phyloP scores from a whole-genome alignment of 2,797 vertebrate genomes.

The Pseudochromis fuscus region DNA sequence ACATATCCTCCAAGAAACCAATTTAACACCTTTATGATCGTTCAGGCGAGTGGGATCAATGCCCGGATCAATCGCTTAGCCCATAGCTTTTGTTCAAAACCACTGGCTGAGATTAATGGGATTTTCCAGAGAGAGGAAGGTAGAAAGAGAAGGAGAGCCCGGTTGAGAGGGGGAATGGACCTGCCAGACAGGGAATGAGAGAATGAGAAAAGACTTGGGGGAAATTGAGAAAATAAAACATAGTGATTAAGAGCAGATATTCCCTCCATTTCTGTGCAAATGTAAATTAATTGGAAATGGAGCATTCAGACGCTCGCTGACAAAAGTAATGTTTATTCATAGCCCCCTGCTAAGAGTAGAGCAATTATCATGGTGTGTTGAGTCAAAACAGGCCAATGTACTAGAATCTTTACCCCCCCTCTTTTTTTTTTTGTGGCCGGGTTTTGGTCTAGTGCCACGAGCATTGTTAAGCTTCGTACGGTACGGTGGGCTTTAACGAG shows the following conservation, averaged over 20 bases:
- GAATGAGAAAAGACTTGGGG: constrained; percentile 80
- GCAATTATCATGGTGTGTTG: constrained; percentile 77
- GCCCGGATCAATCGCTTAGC: constrained; percentile 84
- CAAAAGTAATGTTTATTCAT: constrained; percentile 86
- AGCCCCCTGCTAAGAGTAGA: constrained; percentile 78
- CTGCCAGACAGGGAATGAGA: constrained; percentile 75
- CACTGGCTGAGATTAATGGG: constrained; percentile 82
- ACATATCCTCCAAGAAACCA: constrained; percentile 86
- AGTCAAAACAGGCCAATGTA: constrained; percentile 81
- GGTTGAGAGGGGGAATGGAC: constrained; percentile 68
- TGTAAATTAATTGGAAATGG: constrained; percentile 84
- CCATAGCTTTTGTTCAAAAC: constrained; percentile 85
- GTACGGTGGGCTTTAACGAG: constrained; percentile 82
- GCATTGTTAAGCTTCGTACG: constrained; percentile 82
- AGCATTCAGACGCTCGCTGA: constrained; percentile 75
- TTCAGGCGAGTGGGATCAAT: constrained; percentile 85
- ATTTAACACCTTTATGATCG: constrained; percentile 86
- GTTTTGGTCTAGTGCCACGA: constrained; percentile 84
- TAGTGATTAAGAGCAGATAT: constrained; percentile 80
- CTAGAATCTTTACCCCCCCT: constrained; percentile 55
- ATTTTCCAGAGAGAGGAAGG: constrained; percentile 77
- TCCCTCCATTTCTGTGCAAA: constrained; percentile 75
- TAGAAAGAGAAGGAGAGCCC: constrained; percentile 57
- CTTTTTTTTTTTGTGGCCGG: constrained; percentile 66
- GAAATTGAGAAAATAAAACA: constrained; percentile 81